phyloP scores from a whole-genome alignment of 2,888 invertebrate species.

The Rambutsinella grinnellia region DNA sequence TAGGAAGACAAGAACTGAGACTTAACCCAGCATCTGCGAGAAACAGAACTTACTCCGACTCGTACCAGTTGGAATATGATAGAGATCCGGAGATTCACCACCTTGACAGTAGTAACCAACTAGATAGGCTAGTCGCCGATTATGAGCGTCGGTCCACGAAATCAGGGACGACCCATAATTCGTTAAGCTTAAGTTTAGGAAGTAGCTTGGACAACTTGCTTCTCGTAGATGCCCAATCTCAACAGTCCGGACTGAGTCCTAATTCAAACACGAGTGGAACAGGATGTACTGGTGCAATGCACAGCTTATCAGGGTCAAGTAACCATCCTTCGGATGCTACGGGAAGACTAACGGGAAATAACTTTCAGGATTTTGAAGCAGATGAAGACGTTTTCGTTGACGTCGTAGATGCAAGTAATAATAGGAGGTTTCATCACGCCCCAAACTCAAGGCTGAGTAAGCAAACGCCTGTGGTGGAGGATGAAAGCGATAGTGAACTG shows the following conservation, averaged over 20 bases:
- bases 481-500: constrained; percentile 43
- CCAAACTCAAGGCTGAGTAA: constrained; percentile 30
- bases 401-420: constrained; percentile 27
- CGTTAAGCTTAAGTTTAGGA: constrained; percentile 58
- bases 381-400: constrained; percentile 64
- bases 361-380: constrained; percentile 59
- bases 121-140: constrained; percentile 37
- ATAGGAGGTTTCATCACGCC: constrained; percentile 17
- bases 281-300: constrained; percentile 53
- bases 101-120: constrained; percentile 8
- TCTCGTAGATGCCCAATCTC: constrained; percentile 61
- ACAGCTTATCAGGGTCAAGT: constrained; percentile 36
- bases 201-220: constrained; percentile 64
- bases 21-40: background rate
- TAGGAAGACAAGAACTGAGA: constrained; percentile 12
- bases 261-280: constrained; percentile 53
- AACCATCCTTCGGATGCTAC: constrained; percentile 54
- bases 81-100: constrained; percentile 22
- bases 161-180: constrained; percentile 58
- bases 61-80: constrained; percentile 58
- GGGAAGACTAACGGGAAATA: constrained; percentile 32
- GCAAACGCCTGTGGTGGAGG: constrained; percentile 31
- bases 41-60: constrained; percentile 63
- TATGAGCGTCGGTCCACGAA: constrained; percentile 34
- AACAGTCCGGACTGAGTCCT: constrained; percentile 64